phyloP scores from a whole-genome alignment of 2,797 vertebrate genomes.

The Buceros bicornis region DNA sequence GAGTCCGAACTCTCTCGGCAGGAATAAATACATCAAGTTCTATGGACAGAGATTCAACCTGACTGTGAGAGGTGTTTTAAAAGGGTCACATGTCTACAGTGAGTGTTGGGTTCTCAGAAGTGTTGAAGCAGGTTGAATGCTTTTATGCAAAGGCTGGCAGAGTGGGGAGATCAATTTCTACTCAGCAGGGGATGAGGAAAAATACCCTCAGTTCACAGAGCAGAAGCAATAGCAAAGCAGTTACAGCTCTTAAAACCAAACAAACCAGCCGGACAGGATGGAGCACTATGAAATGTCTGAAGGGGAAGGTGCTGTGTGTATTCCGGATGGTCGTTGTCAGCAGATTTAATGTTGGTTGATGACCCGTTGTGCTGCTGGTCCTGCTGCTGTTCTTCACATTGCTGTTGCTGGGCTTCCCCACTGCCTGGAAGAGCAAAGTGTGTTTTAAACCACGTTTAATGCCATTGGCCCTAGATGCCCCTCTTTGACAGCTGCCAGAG shows the following conservation, averaged over 20 bases:
- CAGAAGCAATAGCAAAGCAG: not conserved
- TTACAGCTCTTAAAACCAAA: not conserved
- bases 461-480: fast-evolving
- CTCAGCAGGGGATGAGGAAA: not conserved
- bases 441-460: not conserved
- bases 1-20: not conserved
- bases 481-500: not conserved
- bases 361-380: not conserved
- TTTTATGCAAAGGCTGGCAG: not conserved
- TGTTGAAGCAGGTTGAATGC: not conserved
- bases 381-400: not conserved
- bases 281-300: not conserved
- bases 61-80: not conserved
- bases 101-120: not conserved
- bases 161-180: not conserved
- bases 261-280: not conserved
- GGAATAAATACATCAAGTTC: not conserved
- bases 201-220: not conserved
- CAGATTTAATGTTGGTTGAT: not conserved
- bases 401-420: not conserved
- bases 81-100: not conserved
- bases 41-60: not conserved
- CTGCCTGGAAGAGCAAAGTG: not conserved
- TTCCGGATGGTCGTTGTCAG: not conserved
- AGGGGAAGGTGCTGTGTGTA: not conserved